A percentile compares a stretch with the other conserved stretches of the same genome.
Conservation (phyloP, 2,797 vertebrate genomes). For the Sebastes diaconus region DNA sequence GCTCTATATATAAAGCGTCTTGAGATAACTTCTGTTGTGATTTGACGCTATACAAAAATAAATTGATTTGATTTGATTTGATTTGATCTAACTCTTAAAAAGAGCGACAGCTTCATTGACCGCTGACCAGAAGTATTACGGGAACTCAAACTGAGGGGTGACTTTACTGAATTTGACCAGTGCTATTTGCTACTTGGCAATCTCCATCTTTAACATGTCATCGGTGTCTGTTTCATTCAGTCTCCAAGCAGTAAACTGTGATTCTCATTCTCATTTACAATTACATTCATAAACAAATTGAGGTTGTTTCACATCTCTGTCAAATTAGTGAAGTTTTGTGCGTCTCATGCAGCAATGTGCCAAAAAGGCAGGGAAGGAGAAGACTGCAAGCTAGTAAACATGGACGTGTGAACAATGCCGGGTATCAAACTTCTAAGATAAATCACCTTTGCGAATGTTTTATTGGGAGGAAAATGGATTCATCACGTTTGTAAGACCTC, state of each 20-base stretch:
- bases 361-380: neutral
- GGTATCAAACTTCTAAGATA: neutral
- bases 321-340: neutral
- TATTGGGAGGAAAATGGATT: neutral
- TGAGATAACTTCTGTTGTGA: too few species aligned
- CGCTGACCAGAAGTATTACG: constrained; percentile 31
- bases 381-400: neutral
- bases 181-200: constrained; percentile 13
- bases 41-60: too few species aligned
- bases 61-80: too few species aligned
- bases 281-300: constrained; percentile 5
- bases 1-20: too few species aligned
- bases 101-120: constrained; percentile 17
- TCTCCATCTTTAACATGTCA: neutral
- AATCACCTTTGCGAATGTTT: neutral
- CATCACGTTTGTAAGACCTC: neutral
- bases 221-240: neutral
- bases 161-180: constrained; percentile 6
- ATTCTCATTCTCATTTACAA: neutral
- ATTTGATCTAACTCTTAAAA: neutral
- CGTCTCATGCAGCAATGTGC: neutral
- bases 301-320: constrained; percentile 11
- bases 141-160: constrained; percentile 1
- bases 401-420: neutral
- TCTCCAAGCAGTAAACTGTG: neutral